phyloP scores from a whole-genome alignment of 2,888 invertebrate genomes.

The Sminthurides aquaticus region DNA sequence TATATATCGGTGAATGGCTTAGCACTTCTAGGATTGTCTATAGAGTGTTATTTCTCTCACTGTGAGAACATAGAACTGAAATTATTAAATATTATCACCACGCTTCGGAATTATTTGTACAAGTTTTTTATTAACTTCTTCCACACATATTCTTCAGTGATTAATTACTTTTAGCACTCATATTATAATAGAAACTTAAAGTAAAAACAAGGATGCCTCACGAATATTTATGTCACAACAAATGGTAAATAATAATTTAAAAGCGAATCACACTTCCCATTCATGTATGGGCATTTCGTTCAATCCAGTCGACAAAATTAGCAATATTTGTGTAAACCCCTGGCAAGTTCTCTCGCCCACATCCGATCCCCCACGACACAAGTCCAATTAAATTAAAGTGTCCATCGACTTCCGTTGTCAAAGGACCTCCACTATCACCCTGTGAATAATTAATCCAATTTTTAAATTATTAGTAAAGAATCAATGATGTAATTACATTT shows the following conservation, averaged over 20 bases:
- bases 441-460: conserved; percentile 38
- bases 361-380: conserved; percentile 67
- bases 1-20: no score
- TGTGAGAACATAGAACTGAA: no score
- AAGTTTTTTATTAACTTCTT: no score
- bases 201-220: background rate
- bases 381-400: conserved; percentile 78
- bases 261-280: no score
- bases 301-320: conserved; percentile 85
- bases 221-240: no score
- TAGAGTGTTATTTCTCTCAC: no score
- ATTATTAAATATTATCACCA: no score
- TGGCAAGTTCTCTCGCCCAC: conserved; percentile 79
- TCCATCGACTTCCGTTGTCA: conserved; percentile 77
- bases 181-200: background rate
- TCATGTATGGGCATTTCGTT: conserved; percentile 45
- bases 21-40: no score
- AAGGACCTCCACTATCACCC: conserved; percentile 72
- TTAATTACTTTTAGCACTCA: no score
- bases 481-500: background rate
- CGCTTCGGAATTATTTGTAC: no score
- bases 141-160: no score
- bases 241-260: background rate
- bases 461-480: background rate
- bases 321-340: conserved; percentile 89